Conservation (phyloP, 2,888 invertebrate genomes). For the Acleris laterana region DNA sequence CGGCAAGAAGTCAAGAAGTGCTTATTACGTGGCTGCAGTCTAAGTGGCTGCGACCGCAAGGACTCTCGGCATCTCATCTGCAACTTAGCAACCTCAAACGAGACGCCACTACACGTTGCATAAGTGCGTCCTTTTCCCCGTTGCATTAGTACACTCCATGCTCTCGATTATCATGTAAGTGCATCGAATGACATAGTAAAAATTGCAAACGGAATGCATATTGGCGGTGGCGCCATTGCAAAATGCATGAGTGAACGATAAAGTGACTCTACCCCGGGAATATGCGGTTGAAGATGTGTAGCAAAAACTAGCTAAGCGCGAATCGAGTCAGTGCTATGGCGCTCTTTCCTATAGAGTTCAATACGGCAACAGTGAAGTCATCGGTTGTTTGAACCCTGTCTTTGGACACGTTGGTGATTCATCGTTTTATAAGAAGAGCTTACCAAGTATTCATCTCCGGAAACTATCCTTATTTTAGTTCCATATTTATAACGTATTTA, state of each 20-base stretch:
- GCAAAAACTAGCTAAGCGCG: slow-evolving; percentile 31
- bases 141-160: slow-evolving; percentile 5
- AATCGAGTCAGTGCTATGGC: slow-evolving; percentile 1
- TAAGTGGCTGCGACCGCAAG: slow-evolving; percentile 34
- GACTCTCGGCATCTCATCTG: slow-evolving; percentile 25
- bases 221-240: slow-evolving; percentile 21
- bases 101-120: slow-evolving; percentile 10
- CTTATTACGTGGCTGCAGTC: slow-evolving; percentile 9
- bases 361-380: slow-evolving; percentile 14
- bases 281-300: slow-evolving; percentile 16
- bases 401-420: slow-evolving; percentile 12
- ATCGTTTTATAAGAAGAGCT: background rate
- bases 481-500: too few relatives aligned
- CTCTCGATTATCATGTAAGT: slow-evolving; percentile 17
- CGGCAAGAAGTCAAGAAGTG: slow-evolving; percentile 12
- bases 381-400: slow-evolving; percentile 5
- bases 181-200: slow-evolving; percentile 29
- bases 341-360: slow-evolving; percentile 6
- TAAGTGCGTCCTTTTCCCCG: slow-evolving; percentile 13
- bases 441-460: too few relatives aligned
- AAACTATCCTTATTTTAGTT: too few relatives aligned
- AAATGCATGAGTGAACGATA: slow-evolving; percentile 20
- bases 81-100: slow-evolving; percentile 11
- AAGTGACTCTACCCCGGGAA: slow-evolving; percentile 10
- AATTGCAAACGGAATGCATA: slow-evolving; percentile 29